Conservation (phyloP, 2,113 vertebrate species). For the Pluvianellus socialis region DNA sequence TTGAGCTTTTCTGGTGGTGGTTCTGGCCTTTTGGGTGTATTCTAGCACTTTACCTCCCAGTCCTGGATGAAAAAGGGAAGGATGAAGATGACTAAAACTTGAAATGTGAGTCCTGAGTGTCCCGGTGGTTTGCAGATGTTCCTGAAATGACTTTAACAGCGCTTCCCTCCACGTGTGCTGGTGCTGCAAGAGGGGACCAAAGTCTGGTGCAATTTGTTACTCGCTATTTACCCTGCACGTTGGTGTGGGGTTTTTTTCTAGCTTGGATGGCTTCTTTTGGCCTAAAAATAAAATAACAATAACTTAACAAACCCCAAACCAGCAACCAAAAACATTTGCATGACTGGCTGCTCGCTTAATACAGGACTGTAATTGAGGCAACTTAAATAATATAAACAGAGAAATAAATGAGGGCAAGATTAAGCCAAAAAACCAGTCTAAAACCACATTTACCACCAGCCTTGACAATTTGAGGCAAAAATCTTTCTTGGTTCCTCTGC, state of each 20-base stretch:
- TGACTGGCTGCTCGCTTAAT: background rate
- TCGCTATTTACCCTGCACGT: background rate
- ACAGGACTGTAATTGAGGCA: background rate
- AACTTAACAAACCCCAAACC: background rate
- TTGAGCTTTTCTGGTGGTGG: background rate
- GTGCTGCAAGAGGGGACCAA: background rate
- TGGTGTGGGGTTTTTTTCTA: background rate
- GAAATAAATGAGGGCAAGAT: background rate
- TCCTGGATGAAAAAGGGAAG: background rate
- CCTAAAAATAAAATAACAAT: background rate
- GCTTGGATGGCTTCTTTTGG: background rate
- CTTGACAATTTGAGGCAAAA: background rate
- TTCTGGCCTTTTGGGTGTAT: background rate
- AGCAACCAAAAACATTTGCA: background rate
- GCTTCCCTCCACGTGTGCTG: background rate
- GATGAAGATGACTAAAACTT: background rate
- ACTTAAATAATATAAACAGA: background rate
- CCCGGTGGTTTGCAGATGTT: background rate
- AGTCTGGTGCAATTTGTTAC: background rate
- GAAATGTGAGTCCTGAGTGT: background rate
- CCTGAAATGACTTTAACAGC: constrained; percentile 9
- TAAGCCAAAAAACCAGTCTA: background rate
- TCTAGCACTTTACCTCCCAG: background rate
- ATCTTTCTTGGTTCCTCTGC: background rate
- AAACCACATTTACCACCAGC: background rate